Evolutionary conservation across 2,113 vertebrate genomes (phyloP), one percentile per base, ranked within the genome.

Genomic region (Caracal caracal): DNA sequence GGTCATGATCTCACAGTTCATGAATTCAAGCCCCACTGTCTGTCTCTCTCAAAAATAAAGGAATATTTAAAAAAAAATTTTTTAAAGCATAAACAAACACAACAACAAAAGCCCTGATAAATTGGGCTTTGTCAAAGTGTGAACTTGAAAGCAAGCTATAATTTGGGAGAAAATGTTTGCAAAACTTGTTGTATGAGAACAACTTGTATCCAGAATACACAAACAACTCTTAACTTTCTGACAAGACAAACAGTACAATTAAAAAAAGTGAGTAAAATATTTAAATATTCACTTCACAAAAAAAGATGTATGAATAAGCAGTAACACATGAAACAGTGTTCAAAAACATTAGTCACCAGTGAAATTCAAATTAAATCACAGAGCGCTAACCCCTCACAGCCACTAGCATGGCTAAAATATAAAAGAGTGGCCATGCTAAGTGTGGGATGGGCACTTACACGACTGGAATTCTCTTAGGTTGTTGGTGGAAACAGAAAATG

Each of bases 361-460:
- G 47, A 88, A 85, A 94, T 56, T 37, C n/a, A 87, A 92, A 66
- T 96, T 78, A 68, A 91, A 47, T 59, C 43, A 40, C 8, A 82
- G 4, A 47, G 22, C 43, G 20, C 6, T 26, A 66, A 68, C 9
- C 43, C 43, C 56, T 96, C 19, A 61, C 1, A 56, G 84, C 28
- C 68, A 37, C 47, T 30, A 40, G 47, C 8, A 59, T 91, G 63
- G 20, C 63, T 96, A 65, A 49, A 86, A 43, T 93, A 65, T 53
- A 40, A 70, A 88, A 94, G 56, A 61, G 9, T 59, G 40, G 63
- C 35, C 30, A 6, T 86, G 51, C 30, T 86, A 53, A 71, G 65
- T 71, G 51, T 66, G 56, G 24, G 37, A 88, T 2, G 59, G 10
- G 20, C 3, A 83, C 28, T 61, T 3, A 61, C 89, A n/a, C 19